phyloP scores from a whole-genome alignment of 2,113 vertebrate genomes.

The Lepisosteus oculatus region DNA sequence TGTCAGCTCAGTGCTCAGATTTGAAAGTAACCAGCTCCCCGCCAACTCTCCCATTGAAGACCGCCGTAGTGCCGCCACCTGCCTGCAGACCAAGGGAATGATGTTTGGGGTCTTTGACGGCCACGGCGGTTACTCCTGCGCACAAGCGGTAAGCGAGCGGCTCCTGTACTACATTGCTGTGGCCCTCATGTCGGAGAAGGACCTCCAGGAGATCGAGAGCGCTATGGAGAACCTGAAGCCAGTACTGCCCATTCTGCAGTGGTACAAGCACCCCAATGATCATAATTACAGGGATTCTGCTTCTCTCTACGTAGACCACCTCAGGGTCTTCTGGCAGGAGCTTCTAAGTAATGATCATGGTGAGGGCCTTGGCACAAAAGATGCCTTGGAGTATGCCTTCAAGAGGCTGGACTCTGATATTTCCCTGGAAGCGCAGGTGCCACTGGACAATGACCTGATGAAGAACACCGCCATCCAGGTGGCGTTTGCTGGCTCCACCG shows the following conservation, averaged over 20 bases:
- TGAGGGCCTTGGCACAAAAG: constrained; percentile 68
- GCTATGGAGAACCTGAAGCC: constrained; percentile 78
- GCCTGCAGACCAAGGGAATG: constrained; percentile 83
- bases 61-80: constrained; percentile 78
- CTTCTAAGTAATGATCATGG: constrained; percentile 76
- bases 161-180: constrained; percentile 83
- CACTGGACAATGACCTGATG: constrained; percentile 73
- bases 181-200: constrained; percentile 79
- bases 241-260: constrained; percentile 79
- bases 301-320: constrained; percentile 78
- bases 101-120: constrained; percentile 93
- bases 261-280: constrained; percentile 80
- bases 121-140: constrained; percentile 84
- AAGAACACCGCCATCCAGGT: constrained; percentile 84
- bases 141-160: constrained; percentile 87
- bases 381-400: constrained; percentile 81
- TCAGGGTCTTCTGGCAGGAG: constrained; percentile 93
- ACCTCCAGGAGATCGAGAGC: constrained; percentile 79
- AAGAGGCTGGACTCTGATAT: constrained; percentile 87
- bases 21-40: constrained; percentile 88
- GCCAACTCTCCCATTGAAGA: constrained; percentile 89
- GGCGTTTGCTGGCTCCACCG: constrained; percentile 88
- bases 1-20: constrained; percentile 70
- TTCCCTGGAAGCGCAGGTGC: constrained; percentile 87
- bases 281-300: constrained; percentile 74